Conservation (phyloP, 2,888 invertebrate genomes). For the Elegia similella region DNA sequence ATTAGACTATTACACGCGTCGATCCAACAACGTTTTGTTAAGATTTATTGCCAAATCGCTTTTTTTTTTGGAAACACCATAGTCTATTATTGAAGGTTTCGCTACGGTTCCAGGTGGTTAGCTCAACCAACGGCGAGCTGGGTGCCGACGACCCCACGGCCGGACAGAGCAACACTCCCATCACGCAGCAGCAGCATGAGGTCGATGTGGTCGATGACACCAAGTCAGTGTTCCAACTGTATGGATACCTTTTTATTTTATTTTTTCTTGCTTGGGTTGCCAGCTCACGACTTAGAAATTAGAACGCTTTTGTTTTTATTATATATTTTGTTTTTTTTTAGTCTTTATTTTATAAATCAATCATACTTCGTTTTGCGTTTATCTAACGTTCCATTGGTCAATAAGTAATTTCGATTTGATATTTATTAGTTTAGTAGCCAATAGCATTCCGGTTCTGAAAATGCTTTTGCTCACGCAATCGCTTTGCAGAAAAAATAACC, state of each 20-base stretch:
- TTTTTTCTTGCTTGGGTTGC: conserved; percentile 36
- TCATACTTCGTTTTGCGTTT: too few relatives aligned
- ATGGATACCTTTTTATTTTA: conserved; percentile 56
- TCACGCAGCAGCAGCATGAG: conserved; percentile 94
- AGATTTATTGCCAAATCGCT: too few relatives aligned
- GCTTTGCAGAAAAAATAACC: not conserved
- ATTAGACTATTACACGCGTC: too few relatives aligned
- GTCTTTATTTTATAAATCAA: too few relatives aligned
- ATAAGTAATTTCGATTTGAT: not conserved
- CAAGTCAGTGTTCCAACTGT: conserved; percentile 89
- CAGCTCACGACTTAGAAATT: conserved; percentile 12
- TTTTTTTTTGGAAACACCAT: too few relatives aligned
- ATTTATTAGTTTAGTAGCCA: not conserved
- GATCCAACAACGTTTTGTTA: too few relatives aligned
- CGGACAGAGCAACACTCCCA: conserved; percentile 98
- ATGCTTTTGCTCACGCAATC: not conserved
- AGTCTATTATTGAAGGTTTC: not conserved
- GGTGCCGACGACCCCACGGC: conserved; percentile 97
- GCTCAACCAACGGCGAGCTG: conserved; percentile 97
- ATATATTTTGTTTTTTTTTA: not conserved
- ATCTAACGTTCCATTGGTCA: too few relatives aligned
- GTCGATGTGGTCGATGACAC: conserved; percentile 98
- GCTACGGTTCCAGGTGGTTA: conserved; percentile 89
- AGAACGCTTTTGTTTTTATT: not conserved
- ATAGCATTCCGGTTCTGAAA: not conserved